Evolutionary conservation across 2,888 invertebrate species (phyloP), one percentile per base, ranked within the genome.

Genomic region (Spodoptera littoralis): DNA sequence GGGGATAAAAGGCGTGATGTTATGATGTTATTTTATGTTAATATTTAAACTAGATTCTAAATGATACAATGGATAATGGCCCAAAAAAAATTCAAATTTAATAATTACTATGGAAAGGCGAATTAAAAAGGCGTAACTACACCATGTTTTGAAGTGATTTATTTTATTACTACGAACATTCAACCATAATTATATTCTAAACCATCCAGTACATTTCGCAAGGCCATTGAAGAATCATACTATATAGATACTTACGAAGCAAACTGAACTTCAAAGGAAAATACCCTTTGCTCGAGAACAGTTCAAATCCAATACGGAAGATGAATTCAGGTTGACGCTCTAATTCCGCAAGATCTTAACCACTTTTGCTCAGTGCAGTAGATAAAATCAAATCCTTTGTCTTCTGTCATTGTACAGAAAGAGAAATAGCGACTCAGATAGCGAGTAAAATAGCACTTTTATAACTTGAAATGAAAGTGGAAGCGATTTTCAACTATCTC

Each of bases 371-470:
- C 30, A 27, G 41, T 55, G 43, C 52, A 58, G 30, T 18, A 48
- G 54, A 71, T 65, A 72, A 66, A 63, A 66, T 71, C 57, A 57
- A 55, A 60, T 61, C 54, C 59, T 64, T 69, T 73, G 54, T 69
- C 69, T 59, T 60, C 41, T 65, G 13, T 55, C 48, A 56, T 56
- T 71, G 45, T 12, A 59, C 24, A 13, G 41, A 18, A 48, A 62
- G 60, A 55, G 47, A 56, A 50, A 63, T 46, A 57, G 46, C 47
- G 13, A 57, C 42, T 44, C 9, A 45, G 58, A 60, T 62, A 69
- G 43, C 45, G 50, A 65, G 47, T 64, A 50, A 13, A 55, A 76
- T 61, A 58, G 51, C 53, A 59, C 24, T 69, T 66, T 64, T 60
- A 67, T 69, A 60, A 42, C 36, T 27, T 64, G 3, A 41, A 61